Evolutionary conservation across 1,140 invertebrate species (phyloP), one percentile per base, ranked within the genome.

Genomic region (Saccostrea echinata): DNA sequence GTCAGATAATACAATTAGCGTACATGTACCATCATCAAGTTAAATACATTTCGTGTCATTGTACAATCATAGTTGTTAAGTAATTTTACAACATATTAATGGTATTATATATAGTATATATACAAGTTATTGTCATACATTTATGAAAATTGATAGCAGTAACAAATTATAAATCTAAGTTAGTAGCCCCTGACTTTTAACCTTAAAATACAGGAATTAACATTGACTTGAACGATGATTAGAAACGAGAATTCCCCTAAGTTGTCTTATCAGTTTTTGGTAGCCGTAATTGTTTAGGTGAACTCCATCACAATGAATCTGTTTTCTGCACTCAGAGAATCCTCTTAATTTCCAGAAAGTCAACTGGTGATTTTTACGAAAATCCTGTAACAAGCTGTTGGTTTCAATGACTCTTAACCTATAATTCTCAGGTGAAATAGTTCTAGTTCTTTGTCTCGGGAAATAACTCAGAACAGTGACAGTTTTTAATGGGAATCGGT

Each of bases 341-440:
- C 18, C 82, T 84, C 82, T 27, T 84, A 84, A 84, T 51, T 12
- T 55, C 51, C 71, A 86, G 12, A 86, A 33, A 18, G 33, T 13
- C 24, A 64, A 21, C 61, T 64, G 61, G 16, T 64, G 16, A 64
- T 64, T 64, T 64, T 24, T 64, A 0, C 9, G n/a, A 3, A 27
- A 64, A 24, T 64, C 61, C 24, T 64, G 61, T 64, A 64, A 27
- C 9, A 13, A n/a, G n/a, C n/a, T n/a, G n/a, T n/a, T n/a, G n/a
- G n/a, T n/a, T n/a, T n/a, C n/a, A n/a, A n/a, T n/a, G n/a, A 64
- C n/a, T n/a, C 61, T 18, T 0, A 64, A 16, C n/a, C 24, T 13
- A 1, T 64, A 64, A 16, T 21, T 21, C 0, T 64, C 61, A 8
- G 61, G n/a, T n/a, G n/a, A 64, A 64, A 64, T 64, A 24, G 61